phyloP scores from a whole-genome alignment of 2,888 invertebrate species.

The Habroteleia sp. region DNA sequence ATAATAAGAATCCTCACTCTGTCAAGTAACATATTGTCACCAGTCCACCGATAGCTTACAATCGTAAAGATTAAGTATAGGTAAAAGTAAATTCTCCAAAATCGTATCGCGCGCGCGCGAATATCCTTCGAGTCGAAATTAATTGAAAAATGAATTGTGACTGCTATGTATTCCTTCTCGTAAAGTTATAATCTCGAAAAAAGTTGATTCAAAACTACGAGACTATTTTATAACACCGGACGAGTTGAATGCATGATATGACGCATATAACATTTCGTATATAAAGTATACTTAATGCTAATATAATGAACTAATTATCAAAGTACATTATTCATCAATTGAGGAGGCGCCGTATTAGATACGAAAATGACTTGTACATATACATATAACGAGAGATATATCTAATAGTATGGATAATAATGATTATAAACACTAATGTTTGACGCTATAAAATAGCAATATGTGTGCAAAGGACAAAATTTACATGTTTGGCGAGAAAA shows the following conservation, averaged over 20 bases:
- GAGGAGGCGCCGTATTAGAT: conserved; percentile 45
- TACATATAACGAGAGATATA: conserved; percentile 57
- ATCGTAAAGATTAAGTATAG: conserved; percentile 39
- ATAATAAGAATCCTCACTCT: conserved; percentile 48
- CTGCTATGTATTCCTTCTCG: conserved; percentile 32
- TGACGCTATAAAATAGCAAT: conserved; percentile 79
- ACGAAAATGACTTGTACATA: conserved; percentile 62
- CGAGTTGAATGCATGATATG: conserved; percentile 42
- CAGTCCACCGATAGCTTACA: conserved; percentile 50
- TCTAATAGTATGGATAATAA: conserved; percentile 59
- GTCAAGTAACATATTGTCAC: conserved; percentile 45
- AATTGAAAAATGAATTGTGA: conserved; percentile 13
- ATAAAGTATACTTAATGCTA: conserved; percentile 48
- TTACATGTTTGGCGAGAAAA: conserved; percentile 75
- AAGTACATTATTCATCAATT: conserved; percentile 43
- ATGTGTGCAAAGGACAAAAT: conserved; percentile 76
- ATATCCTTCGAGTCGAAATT: conserved; percentile 33
- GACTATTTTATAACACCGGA: conserved; percentile 51
- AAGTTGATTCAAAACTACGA: conserved; percentile 29
- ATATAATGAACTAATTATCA: conserved; percentile 50
- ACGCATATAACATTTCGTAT: conserved; percentile 57
- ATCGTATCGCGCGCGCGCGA: conserved; percentile 38
- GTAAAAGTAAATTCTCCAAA: conserved; percentile 25
- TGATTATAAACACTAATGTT: conserved; percentile 65
- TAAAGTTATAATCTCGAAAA: conserved; percentile 18